These are phyloP conservation scores for Aradophagus sp. DNA, from an alignment of 1,140 invertebrate genomes.

Conservation along the genomic window DNA sequence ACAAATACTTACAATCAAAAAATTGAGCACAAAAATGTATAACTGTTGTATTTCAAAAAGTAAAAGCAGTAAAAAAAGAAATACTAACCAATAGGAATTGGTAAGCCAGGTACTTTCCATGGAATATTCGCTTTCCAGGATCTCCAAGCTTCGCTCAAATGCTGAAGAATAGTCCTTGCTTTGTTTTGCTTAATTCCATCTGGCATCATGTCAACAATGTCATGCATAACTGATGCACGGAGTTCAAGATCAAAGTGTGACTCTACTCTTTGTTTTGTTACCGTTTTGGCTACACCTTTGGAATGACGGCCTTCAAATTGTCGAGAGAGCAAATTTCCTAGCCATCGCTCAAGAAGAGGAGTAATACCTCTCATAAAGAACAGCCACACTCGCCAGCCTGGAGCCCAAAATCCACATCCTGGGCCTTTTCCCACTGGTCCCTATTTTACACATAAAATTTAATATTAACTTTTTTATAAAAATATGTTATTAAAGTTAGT, in stretches of 20 bases:
- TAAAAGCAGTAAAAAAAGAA: background rate
- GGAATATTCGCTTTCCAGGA: slow-evolving; percentile 99
- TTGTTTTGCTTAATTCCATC: slow-evolving; percentile 99
- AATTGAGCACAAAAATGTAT: background rate
- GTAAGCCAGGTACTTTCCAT: slow-evolving; percentile 99
- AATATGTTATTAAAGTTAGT: too few relatives aligned
- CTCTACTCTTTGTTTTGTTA: slow-evolving; percentile 99
- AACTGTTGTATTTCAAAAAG: background rate
- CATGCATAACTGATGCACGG: slow-evolving; percentile 98
- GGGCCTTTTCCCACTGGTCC: slow-evolving; percentile 99
- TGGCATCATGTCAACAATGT: slow-evolving; percentile 99
- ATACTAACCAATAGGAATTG: slow-evolving; percentile 87
- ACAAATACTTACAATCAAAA: background rate
- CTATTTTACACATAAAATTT: slow-evolving; percentile 70
- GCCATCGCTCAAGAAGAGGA: slow-evolving; percentile 96
- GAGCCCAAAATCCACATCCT: slow-evolving; percentile 99
- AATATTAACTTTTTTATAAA: too few relatives aligned
- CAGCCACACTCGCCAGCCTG: slow-evolving; percentile 99
- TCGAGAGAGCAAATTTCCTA: slow-evolving; percentile 97
- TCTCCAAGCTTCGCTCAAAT: slow-evolving; percentile 99
- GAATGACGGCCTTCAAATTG: slow-evolving; percentile 99
- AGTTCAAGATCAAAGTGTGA: slow-evolving; percentile 99
- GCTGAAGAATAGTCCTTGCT: slow-evolving; percentile 98
- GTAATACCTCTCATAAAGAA: slow-evolving; percentile 99
- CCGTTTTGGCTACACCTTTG: slow-evolving; percentile 99